These are phyloP conservation scores for Tachycineta bicolor DNA, from an alignment of 2,113 vertebrate species.

Conservation along the genomic window DNA sequence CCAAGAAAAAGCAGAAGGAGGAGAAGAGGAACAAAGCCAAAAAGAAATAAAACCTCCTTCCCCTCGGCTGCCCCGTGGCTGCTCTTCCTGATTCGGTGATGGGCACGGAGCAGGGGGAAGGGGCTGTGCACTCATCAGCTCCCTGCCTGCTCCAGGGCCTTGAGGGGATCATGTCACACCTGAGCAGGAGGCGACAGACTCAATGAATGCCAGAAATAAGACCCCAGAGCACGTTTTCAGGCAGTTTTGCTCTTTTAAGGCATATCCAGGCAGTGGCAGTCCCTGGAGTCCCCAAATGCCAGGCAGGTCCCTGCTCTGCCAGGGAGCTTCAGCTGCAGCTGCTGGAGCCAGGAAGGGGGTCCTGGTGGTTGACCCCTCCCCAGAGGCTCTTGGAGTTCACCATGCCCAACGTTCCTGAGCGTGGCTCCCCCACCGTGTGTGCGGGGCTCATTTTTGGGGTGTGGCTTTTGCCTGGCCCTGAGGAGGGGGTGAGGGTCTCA, in stretches of 20 bases:
- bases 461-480: slow-evolving; percentile 2
- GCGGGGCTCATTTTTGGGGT: neutral
- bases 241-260: neutral
- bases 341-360: fast-evolving
- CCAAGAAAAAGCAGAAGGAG: slow-evolving; percentile 92
- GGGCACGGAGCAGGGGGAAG: neutral
- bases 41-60: slow-evolving; percentile 73
- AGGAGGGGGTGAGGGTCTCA: slow-evolving; percentile 65
- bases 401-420: slow-evolving; percentile 45
- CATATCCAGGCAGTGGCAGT: neutral
- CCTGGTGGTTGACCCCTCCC: fast-evolving
- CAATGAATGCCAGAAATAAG: neutral
- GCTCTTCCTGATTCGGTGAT: neutral
- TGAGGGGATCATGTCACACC: neutral
- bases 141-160: neutral
- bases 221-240: neutral
- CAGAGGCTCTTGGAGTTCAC: slow-evolving; percentile 1
- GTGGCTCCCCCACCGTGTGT: neutral
- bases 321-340: neutral
- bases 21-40: slow-evolving; percentile 94
- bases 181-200: fast-evolving
- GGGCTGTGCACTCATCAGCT: neutral
- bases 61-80: neutral
- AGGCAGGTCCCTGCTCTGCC: neutral
- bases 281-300: no score